Conservation (phyloP, 2,113 vertebrate genomes). For the Electrona antarctica region DNA sequence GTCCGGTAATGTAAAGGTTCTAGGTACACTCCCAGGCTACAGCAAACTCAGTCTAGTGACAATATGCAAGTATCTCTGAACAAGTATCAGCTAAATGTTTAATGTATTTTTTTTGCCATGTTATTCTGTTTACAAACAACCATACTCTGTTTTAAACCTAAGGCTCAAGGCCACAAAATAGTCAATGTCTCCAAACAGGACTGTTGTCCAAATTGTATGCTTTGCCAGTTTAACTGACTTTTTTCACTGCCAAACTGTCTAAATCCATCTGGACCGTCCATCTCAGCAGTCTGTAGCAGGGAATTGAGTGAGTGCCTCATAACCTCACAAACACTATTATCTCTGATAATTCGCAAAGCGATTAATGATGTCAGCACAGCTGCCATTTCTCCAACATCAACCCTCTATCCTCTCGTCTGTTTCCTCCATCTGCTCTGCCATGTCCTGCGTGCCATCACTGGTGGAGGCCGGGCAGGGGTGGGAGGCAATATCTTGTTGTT, state of each 20-base stretch:
- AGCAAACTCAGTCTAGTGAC: no score
- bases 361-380: neutral
- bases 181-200: neutral
- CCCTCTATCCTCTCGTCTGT: slow-evolving; percentile 17
- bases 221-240: neutral
- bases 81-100: neutral
- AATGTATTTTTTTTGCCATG: neutral
- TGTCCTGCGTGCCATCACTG: neutral
- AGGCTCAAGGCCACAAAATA: neutral
- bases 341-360: neutral
- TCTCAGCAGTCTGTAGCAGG: neutral
- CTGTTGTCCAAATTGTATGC: neutral
- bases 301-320: neutral
- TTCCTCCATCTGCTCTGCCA: slow-evolving; percentile 38
- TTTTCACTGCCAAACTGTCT: neutral
- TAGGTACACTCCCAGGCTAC: no score
- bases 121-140: neutral
- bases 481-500: slow-evolving; percentile 77
- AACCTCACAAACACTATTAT: neutral
- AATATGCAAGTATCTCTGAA: neutral
- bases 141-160: neutral
- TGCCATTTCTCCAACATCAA: slow-evolving; percentile 10
- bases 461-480: slow-evolving; percentile 73
- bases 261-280: neutral
- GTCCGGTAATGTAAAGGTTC: no score